Base-by-base conservation (phyloP, 2,113 vertebrate species). In the Forbesichthys agassizii region DNA sequence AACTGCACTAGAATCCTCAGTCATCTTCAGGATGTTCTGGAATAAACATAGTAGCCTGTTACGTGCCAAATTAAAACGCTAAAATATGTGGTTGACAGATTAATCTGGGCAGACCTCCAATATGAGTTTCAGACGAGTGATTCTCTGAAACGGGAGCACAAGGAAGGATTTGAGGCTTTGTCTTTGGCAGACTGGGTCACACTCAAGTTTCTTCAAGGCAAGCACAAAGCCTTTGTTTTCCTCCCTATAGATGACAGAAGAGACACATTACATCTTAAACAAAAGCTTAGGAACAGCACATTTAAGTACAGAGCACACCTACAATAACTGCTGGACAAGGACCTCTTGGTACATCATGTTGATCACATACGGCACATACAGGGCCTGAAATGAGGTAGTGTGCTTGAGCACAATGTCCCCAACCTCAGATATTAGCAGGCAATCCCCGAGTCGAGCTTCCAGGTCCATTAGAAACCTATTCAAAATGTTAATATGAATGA, bases 311-410 rank as follows among this genome's bases (percentile, higher is more conserved):
- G 13, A 9, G 13, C 11, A 16, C 11, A 78, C 93, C 83, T 69
- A 95, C 94, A 88, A 63, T 56, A 94, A 89, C 54, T 86, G 86
- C 4, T 81, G 81, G 73, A 94, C 33, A 0, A 93, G 85, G 8
- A 82, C 75, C 77, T 94, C 93, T 73, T 95, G 94, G 82, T 93
- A 94, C 90, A 91, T 93, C 91, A 94, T 93, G 83, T 94, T 94
- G 1, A 87, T 94, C 66, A 95, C 85, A 48, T 95, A 95, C 0
- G 92, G 92, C 61, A 93, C 87, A 16, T 94, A 94, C 60, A 90
- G 90, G 0, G 73, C 18, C 9, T 49, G 81, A 60, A 94, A 93
- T 4, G 65, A 64, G 0, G 79, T 54, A n/a, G 79, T 80, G 66
- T 94, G 93, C 13, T 63, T 68, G 11, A 94, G 85, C 5, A 94